Percentiles rank a stretch among this genome's conserved stretches.
Conservation (phyloP, 2,888 invertebrate genomes). For the Hydraecia micacea region DNA sequence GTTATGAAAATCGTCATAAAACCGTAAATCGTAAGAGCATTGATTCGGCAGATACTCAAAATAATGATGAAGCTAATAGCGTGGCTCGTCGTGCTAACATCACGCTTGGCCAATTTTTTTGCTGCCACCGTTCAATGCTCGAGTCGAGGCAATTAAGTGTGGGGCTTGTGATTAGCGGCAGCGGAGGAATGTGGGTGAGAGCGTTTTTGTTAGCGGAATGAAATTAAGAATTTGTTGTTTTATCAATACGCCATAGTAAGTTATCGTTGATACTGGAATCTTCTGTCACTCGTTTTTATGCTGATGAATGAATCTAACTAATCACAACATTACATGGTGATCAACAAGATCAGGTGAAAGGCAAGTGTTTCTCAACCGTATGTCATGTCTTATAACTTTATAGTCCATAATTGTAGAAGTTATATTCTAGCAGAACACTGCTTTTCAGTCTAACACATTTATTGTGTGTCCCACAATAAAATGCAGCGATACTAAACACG, state of each 20-base stretch:
- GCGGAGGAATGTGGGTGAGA: conserved; percentile 38
- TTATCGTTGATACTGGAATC: neutral
- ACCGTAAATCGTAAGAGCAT: neutral
- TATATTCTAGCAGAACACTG: too few species aligned
- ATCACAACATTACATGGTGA: too few species aligned
- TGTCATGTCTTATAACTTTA: too few species aligned
- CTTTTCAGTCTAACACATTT: too few species aligned
- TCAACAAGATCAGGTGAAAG: too few species aligned
- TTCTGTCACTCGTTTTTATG: neutral
- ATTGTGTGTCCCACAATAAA: too few species aligned
- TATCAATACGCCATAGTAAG: neutral
- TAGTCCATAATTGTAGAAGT: too few species aligned
- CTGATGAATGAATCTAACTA: neutral
- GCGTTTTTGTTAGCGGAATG: neutral
- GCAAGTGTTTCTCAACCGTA: too few species aligned
- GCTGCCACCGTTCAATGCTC: conserved; percentile 75
- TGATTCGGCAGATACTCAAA: conserved; percentile 37
- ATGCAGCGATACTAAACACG: too few species aligned
- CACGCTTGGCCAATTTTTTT: conserved; percentile 76
- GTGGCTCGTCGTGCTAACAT: conserved; percentile 50
- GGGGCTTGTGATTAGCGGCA: conserved; percentile 43
- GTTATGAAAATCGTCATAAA: neutral
- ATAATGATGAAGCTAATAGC: conserved; percentile 56
- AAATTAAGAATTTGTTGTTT: neutral
- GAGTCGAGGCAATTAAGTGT: conserved; percentile 65